Conservation (phyloP, 2,888 invertebrate species). For the Mycogona germanica region DNA sequence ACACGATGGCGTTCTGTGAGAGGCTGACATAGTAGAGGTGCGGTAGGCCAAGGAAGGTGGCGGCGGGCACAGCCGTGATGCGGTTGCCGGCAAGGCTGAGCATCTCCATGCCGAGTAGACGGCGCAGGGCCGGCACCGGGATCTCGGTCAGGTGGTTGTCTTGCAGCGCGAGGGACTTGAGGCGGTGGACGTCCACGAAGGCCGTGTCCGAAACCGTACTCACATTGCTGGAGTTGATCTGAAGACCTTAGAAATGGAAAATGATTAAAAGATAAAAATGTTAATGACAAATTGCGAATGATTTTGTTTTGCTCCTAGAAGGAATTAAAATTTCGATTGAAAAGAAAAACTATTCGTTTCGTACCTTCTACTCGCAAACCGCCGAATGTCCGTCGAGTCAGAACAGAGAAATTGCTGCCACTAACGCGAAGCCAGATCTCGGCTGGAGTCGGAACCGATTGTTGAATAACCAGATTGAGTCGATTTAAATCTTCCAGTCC, state of each 20-base stretch:
- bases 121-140: constrained; percentile 11
- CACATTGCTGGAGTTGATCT: constrained; percentile 20
- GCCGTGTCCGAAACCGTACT: constrained; percentile 47
- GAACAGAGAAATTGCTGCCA: constrained; percentile 7
- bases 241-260: no score
- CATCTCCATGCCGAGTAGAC: constrained; percentile 46
- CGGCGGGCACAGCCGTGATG: constrained; percentile 52
- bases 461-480: background rate
- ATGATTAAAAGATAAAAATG: no score
- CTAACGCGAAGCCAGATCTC: constrained; percentile 15
- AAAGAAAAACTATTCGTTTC: no score
- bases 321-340: no score
- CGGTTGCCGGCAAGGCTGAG: constrained; percentile 72
- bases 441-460: background rate
- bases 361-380: constrained; percentile 7
- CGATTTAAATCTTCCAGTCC: background rate
- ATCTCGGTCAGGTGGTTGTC: constrained; percentile 65
- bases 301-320: no score
- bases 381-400: constrained; percentile 11
- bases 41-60: constrained; percentile 57
- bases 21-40: constrained; percentile 75
- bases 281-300: no score
- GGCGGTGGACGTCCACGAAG: constrained; percentile 63
- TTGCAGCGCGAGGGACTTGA: constrained; percentile 63
- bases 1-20: constrained; percentile 78